Conservation (phyloP, 2,113 vertebrate species). For the Platysternon megacephalum region DNA sequence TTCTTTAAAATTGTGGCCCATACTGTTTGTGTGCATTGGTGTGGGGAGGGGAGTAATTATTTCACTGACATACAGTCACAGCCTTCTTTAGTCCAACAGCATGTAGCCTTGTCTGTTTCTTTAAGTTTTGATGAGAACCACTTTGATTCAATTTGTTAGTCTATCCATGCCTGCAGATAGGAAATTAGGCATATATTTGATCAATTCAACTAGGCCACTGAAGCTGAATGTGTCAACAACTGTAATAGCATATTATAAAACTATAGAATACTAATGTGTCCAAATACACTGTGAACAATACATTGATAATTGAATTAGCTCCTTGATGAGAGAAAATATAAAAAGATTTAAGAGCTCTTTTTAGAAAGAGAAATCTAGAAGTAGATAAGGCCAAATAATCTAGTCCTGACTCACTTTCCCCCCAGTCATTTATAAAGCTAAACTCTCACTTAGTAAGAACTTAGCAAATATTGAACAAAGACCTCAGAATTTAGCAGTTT, state of each 20-base stretch:
- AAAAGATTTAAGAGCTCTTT: slow-evolving; percentile 1
- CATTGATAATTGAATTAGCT: slow-evolving; percentile 37
- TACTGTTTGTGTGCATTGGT: neutral
- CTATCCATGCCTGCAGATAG: slow-evolving; percentile 57
- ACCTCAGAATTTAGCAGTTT: slow-evolving; percentile 51
- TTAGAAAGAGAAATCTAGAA: slow-evolving; percentile 38
- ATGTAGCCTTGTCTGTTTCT: slow-evolving; percentile 43
- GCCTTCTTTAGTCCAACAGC: neutral
- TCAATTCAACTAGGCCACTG: slow-evolving; percentile 40
- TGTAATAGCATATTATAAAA: slow-evolving; percentile 7
- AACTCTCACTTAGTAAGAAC: slow-evolving; percentile 43
- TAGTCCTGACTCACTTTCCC: slow-evolving; percentile 39
- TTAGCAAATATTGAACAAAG: slow-evolving; percentile 66
- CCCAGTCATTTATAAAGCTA: slow-evolving; percentile 51
- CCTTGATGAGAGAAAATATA: slow-evolving; percentile 35
- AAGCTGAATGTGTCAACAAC: slow-evolving; percentile 69
- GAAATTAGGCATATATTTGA: slow-evolving; percentile 68
- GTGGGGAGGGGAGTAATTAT: neutral
- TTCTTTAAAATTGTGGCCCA: neutral
- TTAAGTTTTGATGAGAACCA: slow-evolving; percentile 45
- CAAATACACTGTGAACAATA: slow-evolving; percentile 45
- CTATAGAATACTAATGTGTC: neutral
- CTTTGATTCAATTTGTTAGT: slow-evolving; percentile 65
- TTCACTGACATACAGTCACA: neutral
- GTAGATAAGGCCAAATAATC: neutral